Evolutionary conservation across 2,888 invertebrate species (phyloP).

Genomic region (Drosophila atripex): DNA sequence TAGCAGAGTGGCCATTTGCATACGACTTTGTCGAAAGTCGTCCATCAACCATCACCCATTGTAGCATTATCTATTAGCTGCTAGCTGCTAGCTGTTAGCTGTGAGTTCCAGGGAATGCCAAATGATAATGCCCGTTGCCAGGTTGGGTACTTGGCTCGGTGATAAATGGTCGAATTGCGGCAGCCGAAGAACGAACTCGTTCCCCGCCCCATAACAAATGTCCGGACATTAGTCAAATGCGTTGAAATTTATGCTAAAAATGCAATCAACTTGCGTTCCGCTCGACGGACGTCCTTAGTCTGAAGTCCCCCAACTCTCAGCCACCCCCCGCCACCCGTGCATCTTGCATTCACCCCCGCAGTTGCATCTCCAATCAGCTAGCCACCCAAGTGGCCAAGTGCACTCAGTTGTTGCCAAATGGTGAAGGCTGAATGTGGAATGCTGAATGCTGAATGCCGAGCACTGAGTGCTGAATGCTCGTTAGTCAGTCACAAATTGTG

Average conservation of each 20-base stretch:
- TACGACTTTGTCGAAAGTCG: conserved; percentile 40
- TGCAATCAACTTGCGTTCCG: conserved; percentile 75
- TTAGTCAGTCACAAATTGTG: conserved; percentile 56
- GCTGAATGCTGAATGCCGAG: conserved; percentile 41
- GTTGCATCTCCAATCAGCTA: conserved; percentile 31
- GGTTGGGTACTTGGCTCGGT: conserved; percentile 40
- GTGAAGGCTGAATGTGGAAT: conserved; percentile 18
- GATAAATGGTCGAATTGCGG: conserved; percentile 54
- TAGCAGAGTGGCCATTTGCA: conserved; percentile 52
- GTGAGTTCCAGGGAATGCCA: conserved; percentile 37
- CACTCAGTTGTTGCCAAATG: conserved; percentile 58
- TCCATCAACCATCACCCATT: conserved; percentile 29
- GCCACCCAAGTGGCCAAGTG: conserved; percentile 67
- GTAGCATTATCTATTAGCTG: conserved; percentile 56
- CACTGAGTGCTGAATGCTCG: conserved; percentile 44
- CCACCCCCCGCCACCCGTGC: not conserved
- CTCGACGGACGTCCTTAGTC: conserved; percentile 42
- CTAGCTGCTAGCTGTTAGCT: conserved; percentile 25
- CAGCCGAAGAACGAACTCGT: conserved; percentile 25
- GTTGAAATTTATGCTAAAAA: conserved; percentile 79
- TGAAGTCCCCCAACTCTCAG: conserved; percentile 8
- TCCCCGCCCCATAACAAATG: conserved; percentile 63
- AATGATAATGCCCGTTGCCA: conserved; percentile 32
- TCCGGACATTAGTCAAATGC: conserved; percentile 74
- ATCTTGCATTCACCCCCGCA: not conserved